Percentiles rank a stretch among this genome's conserved stretches.
Evolutionary conservation across 1,140 invertebrate genomes (phyloP).

Genomic region (Tribolium madens): DNA sequence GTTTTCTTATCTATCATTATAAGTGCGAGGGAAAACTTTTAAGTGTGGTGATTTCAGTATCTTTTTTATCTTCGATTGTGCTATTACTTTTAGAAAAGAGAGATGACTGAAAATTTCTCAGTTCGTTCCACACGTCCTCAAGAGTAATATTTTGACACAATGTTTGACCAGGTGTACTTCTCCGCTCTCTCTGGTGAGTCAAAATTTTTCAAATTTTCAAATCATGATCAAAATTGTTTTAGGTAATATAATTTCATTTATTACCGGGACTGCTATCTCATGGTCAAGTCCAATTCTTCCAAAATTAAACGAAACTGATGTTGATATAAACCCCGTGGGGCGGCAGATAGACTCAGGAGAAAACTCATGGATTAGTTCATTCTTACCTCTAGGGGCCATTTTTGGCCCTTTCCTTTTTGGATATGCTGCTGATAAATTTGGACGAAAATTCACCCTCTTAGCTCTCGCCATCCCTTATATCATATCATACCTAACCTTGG

Average conservation of each 20-base stretch:
- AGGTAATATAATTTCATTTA: conserved; percentile 54
- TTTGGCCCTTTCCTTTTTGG: conserved; percentile 62
- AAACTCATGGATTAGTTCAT: conserved; percentile 83
- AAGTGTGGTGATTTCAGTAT: conserved; percentile 5
- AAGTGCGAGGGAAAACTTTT: conserved; percentile 14
- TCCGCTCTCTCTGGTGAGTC: conserved; percentile 31
- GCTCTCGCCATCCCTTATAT: conserved; percentile 62
- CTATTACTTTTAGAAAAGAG: background rate
- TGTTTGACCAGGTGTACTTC: conserved; percentile 14
- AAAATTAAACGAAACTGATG: conserved; percentile 51
- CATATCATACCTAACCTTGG: conserved; percentile 47
- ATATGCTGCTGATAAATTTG: conserved; percentile 64
- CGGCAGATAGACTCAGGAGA: conserved; percentile 66
- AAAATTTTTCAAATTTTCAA: background rate
- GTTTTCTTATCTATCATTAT: conserved; percentile 17
- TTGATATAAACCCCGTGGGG: conserved; percentile 56
- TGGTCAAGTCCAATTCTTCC: conserved; percentile 59
- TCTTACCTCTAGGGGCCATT: conserved; percentile 84
- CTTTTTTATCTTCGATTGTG: conserved; percentile 27
- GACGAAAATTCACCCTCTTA: conserved; percentile 66
- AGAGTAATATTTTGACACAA: background rate
- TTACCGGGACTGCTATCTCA: conserved; percentile 51
- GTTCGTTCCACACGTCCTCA: background rate
- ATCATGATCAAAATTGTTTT: conserved; percentile 9
- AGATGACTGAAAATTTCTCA: background rate